Base-by-base conservation (phyloP, 2,888 invertebrate genomes). In the Liodrosophila aerea region DNA sequence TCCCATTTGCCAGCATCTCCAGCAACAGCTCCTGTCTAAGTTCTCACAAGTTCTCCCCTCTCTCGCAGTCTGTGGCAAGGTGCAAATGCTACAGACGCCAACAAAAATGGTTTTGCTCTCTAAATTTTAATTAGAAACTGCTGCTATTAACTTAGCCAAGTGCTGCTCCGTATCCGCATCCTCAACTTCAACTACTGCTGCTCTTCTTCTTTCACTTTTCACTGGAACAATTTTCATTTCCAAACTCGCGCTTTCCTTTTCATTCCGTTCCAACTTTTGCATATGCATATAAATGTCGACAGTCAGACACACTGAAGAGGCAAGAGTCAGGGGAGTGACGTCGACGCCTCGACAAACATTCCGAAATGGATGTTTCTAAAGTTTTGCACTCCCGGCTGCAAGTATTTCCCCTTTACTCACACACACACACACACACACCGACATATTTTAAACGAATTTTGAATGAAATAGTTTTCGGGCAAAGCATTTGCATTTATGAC, bases 121-220 rank as follows among this genome's bases (percentile, higher is more conserved):
- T 47, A 77, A 61, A 77, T 81, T 84, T 74, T 85, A 78, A 78
- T 78, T 78, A 84, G 85, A 84, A 84, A 74, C 76, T 76, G 72
- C 74, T 68, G 70, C 81, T 67, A 67, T 84, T 78, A 71, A 77
- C 57, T 81, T 81, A 72, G 78, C 72, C 64, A 51, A 81, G 85
- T 77, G 74, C 53, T 40, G 45, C 13, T 33, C 30, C 18, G n/a
- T 43, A 29, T 11, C 36, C 18, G n/a, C 49, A 29, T 11, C 36
- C 15, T 9, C 33, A 27, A 18, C 33, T 37, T 12, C 12, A 45
- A 36, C 58, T 56, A n/a, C 36, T 4, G 11, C 45, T 29, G 2
- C 13, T 5, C 37, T 2, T 13, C 12, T 7, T 2, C 18, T 5
- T n/a, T 27, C 27, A 1, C 18, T 5, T 7, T 27, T 7, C 27